Evolutionary conservation across 2,888 invertebrate genomes (phyloP), one percentile per base, ranked within the genome.

Genomic region (Cyaniris semiargus): DNA sequence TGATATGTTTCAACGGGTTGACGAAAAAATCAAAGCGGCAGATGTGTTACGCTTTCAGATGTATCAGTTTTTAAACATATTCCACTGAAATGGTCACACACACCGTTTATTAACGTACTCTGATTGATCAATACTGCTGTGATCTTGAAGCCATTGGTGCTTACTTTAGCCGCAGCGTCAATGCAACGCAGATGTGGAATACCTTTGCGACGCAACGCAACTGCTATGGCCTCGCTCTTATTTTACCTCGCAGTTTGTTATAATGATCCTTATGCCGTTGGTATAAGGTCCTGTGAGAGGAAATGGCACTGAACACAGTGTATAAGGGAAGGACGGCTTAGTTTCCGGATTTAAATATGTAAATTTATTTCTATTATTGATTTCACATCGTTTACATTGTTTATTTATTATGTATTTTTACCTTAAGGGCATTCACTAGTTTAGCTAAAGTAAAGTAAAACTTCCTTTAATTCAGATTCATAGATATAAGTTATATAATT

Each of bases 361-460:
- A 74, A 48, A 72, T 72, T 72, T 72, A 71, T 72, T 72, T 31
- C 66, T 27, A 66, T 66, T 66, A 66, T 66, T 66, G 66, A 66
- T 66, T 66, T 66, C 27, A 27, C 27, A 66, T 66, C 27, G 27
- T 5, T 66, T 15, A 66, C 60, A 23, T 3, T 23, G 60, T 66
- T 15, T 15, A 48, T 15, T 44, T 18, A 53, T 53, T 18, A 15
- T 27, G 6, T 66, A 15, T 21, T 66, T 66, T 66, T 66, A 31
- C 66, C 27, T 18, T 18, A 53, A 53, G 53, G 53, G 53, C 53
- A 18, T 53, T 53, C 0, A 53, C 18, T 53, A 5, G 53, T 53
- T 53, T 53, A 53, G 53, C 5, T 53, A 18, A 53, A 53, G 53
- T 53, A 18, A 53, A 53, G 5, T 53, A 18, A 53, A 18, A 48